Evolutionary conservation across 2,888 invertebrate species (phyloP), one percentile per base, ranked within the genome.

Genomic region (Sinotaia quadrata): DNA sequence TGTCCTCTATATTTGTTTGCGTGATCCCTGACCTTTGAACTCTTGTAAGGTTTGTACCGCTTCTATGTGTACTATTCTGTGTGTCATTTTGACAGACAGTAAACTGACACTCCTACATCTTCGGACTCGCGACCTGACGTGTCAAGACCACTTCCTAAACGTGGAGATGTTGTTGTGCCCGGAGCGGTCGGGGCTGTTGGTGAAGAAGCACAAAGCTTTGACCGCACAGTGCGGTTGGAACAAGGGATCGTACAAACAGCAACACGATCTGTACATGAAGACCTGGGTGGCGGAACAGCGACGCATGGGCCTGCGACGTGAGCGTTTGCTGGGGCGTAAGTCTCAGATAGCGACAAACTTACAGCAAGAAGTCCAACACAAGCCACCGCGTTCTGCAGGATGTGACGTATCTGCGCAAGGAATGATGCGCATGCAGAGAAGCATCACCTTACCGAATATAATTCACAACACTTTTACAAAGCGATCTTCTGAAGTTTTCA

Each of bases 71-170:
- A n/a, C n/a, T n/a, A n/a, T n/a, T n/a, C n/a, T n/a, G n/a, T n/a
- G n/a, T n/a, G n/a, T n/a, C n/a, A n/a, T n/a, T n/a, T n/a, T n/a
- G n/a, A n/a, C n/a, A n/a, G n/a, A n/a, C n/a, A n/a, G n/a, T n/a
- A n/a, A n/a, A n/a, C n/a, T 81, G 81, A 75, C 81, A n/a, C 68
- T 81, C 12, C 66, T 81, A 12, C 68, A 75, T 54, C 58, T 81
- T 12, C 77, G 76, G 58, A 80, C 81, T 0, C 71, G 78, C 15
- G 77, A 81, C 71, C 74, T 81, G 68, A 72, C 81, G 4, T 81
- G 80, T 78, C 83, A 83, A 71, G 83, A 83, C 72, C 78, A 80
- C 59, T 81, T 79, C 4, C 68, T 81, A 33, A 83, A 83, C 70
- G 74, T 80, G 15, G 83, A 83, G 73, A 71, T 78, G 24, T 81